A percentile compares a stretch with the other conserved stretches of the same genome.
Evolutionary conservation across 2,113 vertebrate genomes (phyloP).

Genomic region (Glaucomys volans): DNA sequence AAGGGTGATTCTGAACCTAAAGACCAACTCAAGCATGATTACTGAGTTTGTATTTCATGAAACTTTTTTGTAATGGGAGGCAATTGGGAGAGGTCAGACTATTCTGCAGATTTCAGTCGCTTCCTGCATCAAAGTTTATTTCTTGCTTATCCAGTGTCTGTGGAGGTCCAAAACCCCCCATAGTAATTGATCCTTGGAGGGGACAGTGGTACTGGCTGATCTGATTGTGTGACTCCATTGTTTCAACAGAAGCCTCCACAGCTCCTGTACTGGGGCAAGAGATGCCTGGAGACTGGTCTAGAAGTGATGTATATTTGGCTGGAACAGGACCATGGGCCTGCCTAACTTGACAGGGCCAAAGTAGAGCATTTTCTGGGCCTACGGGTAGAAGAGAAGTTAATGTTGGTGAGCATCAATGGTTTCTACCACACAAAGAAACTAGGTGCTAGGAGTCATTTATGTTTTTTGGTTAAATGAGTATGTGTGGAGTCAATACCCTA

Average conservation of each 20-base stretch:
- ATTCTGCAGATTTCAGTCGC: neutral
- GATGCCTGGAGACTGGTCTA: neutral
- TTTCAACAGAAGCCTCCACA: neutral
- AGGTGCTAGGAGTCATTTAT: neutral
- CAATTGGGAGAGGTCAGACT: neutral
- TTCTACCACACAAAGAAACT: neutral
- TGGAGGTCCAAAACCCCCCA: neutral
- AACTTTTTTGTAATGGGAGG: neutral
- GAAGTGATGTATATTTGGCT: neutral
- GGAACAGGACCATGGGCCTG: fast-evolving
- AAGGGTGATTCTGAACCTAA: neutral
- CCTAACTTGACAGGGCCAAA: neutral
- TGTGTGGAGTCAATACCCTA: neutral
- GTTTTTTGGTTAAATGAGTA: neutral
- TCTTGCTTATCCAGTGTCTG: neutral
- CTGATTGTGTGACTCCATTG: neutral
- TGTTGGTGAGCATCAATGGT: neutral
- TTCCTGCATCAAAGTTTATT: neutral
- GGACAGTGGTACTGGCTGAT: neutral
- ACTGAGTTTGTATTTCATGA: neutral
- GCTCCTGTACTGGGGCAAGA: no score
- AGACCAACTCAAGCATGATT: neutral
- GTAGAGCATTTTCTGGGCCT: no score
- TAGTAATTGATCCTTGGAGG: no score
- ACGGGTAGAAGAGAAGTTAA: neutral